Base-by-base conservation (phyloP, 2,888 invertebrate species). In the Eilema sororculum region DNA sequence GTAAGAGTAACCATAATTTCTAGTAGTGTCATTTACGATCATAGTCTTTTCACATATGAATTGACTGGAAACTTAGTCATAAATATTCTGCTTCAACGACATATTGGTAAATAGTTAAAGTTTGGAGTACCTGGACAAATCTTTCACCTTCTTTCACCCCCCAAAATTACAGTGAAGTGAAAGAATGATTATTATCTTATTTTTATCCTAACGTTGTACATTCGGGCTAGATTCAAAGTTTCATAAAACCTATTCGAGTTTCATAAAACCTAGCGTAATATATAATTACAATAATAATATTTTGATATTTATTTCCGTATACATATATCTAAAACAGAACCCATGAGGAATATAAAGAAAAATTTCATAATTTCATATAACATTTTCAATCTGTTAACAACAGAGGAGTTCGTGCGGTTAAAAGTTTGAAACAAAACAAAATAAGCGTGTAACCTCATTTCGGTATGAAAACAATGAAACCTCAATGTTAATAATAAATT, bases 401-500 rank as follows among this genome's bases (percentile, higher is more conserved):
- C 33, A 9, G 10, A 61, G 61, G 13, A 61, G 13, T 33, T 22
- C 13, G 13, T 59, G 65, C 52, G 60, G 69, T 28, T 8, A 52
- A 60, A 65, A 65, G 69, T 69, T 69, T 20, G 22, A 30, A 58
- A 64, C 69, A 69, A 65, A 59, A 60, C 37, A 41, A 28, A 41
- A 25, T 61, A 61, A 33, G 61, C 33, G 20, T 68, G n/a, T 16
- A 16, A 63, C 63, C 63, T 9, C 16, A 78, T 56, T 58, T 58
- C 64, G n/a, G 28, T 12, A 66, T 66, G 78, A 70, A 78, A 80
- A 73, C 69, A 67, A 30, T 52, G 69, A 76, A 74, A 76, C 68
- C 66, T 67, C 60, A 62, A 69, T 68, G 69, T 78, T 75, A 71
- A 78, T 80, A 79, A 80, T 74, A 78, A 69, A 52, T 52, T 52